Base-by-base conservation (phyloP, 2,797 vertebrate genomes). In the Rhinatrema bivittatum region DNA sequence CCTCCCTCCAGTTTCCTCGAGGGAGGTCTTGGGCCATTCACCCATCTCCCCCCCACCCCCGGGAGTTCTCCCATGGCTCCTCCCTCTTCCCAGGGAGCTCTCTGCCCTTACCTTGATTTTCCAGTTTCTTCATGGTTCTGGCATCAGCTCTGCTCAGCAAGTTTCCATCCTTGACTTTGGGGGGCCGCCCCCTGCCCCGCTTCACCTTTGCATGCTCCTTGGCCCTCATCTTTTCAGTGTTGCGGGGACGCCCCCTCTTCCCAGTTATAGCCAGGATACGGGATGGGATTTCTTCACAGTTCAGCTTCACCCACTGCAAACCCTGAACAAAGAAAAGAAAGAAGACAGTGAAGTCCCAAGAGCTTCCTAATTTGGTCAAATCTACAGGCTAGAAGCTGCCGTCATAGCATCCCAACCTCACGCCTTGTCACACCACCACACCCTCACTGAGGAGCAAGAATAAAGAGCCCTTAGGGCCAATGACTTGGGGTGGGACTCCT, bases 191-290 rank as follows among this genome's bases (percentile, higher is more conserved):
- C 2, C 92, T 85, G 9, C 93, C 92, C 1, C 87, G 37, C 42
- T 87, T 68, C 42, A 82, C 47, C 16, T 83, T 59, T 26, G 54
- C 53, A 3, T 70, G 29, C 32, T 80, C 48, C 77, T 72, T 84
- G 47, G 47, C n/a, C 22, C 82, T 82, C 11, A 87, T 88, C 53
- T 90, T 91, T 53, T 97, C 91, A 0, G 88, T 85, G 24, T 98
- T 98, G 16, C 91, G 93, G 29, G 95, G 95, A 25, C 95, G 89
- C 15, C 95, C 95, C 1, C 94, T 82, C 28, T 91, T 90, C 39
- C 95, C 91, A 1, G 94, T 98, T 74, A 98, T 98, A 45, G 95
- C 91, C 82, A 94, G 90, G 72, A 98, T 98, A 70, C 93, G 92
- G 0, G 93, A 90, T 0, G 95, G 95, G 50, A 98, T 87, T 69